Conservation (phyloP, 2,888 invertebrate genomes). For the Hyalella azteca region DNA sequence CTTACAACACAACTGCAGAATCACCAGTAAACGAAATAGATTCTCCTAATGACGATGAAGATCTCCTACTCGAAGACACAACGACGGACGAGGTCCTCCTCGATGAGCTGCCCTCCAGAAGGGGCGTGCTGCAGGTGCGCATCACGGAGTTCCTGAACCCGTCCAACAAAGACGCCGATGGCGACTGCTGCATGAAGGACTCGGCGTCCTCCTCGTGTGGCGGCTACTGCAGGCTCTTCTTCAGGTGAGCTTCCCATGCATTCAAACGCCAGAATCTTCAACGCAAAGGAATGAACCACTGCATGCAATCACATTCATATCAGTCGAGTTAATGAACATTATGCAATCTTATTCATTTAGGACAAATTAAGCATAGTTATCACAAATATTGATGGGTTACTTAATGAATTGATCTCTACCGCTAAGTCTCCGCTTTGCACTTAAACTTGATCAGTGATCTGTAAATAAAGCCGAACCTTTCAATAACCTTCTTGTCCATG, state of each 20-base stretch:
- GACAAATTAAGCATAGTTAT: no score
- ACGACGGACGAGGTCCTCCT: constrained; percentile 40
- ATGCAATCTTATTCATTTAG: no score
- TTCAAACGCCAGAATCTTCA: no score
- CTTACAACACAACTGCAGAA: neutral
- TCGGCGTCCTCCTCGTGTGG: constrained; percentile 40
- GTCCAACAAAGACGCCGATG: constrained; percentile 43
- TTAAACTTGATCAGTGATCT: no score
- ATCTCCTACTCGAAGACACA: constrained; percentile 40
- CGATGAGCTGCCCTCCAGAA: neutral
- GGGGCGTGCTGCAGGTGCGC: constrained; percentile 56
- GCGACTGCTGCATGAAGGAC: constrained; percentile 47
- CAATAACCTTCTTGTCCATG: no score
- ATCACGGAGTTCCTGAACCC: constrained; percentile 56
- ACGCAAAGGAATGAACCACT: no score
- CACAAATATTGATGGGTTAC: no score
- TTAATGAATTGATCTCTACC: no score
- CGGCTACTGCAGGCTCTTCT: constrained; percentile 56
- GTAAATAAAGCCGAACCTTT: no score
- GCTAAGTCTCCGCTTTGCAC: no score
- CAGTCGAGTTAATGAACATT: no score
- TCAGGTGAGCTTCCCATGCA: constrained; percentile 55
- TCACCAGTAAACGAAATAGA: neutral
- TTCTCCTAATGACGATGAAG: neutral
- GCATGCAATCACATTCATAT: no score